Evolutionary conservation across 2,113 vertebrate species (phyloP).

Genomic region (Lonchura striata): DNA sequence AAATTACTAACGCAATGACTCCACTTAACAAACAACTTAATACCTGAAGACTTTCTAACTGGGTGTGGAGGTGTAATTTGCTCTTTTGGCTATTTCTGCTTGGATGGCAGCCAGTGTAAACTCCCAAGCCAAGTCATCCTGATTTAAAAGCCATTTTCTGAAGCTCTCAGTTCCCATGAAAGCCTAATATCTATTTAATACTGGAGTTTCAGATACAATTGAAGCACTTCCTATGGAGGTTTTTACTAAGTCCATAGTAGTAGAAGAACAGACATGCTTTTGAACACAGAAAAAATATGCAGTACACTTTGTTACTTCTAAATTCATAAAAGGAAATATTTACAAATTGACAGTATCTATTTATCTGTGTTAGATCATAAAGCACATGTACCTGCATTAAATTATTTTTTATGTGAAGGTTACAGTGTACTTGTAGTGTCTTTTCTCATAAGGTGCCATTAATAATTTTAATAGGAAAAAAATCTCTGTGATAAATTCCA

Average conservation of each 20-base stretch:
- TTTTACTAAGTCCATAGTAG: background rate
- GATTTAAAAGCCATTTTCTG: slow-evolving; percentile 63
- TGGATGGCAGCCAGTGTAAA: slow-evolving; percentile 58
- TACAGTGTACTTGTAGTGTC: background rate
- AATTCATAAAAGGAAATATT: background rate
- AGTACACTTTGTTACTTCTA: background rate
- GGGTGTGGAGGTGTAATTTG: slow-evolving; percentile 74
- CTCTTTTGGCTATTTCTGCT: slow-evolving; percentile 52
- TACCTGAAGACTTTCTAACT: slow-evolving; percentile 69
- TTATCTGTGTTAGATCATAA: background rate
- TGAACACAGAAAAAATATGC: background rate
- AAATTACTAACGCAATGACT: slow-evolving; percentile 72
- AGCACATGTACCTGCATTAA: background rate
- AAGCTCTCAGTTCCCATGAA: slow-evolving; percentile 57
- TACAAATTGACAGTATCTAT: background rate
- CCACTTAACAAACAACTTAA: slow-evolving; percentile 63
- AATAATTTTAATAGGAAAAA: background rate
- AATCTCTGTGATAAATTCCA: background rate
- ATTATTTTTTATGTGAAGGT: background rate
- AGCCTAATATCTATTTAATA: background rate
- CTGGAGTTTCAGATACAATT: background rate
- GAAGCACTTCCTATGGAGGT: background rate
- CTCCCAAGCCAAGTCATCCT: slow-evolving; percentile 59
- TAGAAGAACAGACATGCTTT: background rate
- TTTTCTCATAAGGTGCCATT: background rate